phyloP scores from a whole-genome alignment of 2,888 invertebrate species.

The Pyrgus malvae region DNA sequence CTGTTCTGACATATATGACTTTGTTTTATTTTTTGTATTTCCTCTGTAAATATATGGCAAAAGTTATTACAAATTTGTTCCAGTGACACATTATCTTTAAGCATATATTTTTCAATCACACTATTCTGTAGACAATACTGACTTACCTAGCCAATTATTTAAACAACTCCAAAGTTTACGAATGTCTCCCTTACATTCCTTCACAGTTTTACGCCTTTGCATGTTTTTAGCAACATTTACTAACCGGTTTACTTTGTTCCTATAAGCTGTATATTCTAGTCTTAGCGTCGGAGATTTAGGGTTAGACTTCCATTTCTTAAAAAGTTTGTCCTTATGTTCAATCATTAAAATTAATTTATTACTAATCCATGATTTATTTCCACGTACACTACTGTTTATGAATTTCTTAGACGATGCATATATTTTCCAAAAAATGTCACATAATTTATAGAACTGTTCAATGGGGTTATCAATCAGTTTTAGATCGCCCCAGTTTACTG shows the following conservation, averaged over 20 bases:
- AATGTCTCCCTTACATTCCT: background rate
- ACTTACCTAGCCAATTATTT: background rate
- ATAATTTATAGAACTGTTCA: background rate
- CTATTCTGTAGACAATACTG: background rate
- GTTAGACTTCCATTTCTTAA: background rate
- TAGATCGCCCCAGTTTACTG: background rate
- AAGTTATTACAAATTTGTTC: background rate
- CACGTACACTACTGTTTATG: background rate
- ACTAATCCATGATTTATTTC: background rate
- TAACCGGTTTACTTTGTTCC: background rate
- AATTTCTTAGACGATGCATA: background rate
- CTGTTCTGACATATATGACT: background rate
- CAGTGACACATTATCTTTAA: background rate
- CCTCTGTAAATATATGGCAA: background rate
- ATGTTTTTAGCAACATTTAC: background rate
- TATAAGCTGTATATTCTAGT: background rate
- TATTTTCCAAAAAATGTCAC: background rate
- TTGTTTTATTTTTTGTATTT: constrained; percentile 5
- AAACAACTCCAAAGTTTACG: background rate
- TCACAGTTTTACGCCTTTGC: background rate
- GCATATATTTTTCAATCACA: background rate
- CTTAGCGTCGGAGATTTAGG: background rate
- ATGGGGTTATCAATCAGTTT: background rate
- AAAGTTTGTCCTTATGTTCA: background rate
- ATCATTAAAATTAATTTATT: background rate